Evolutionary conservation across 2,888 invertebrate species (phyloP).

Genomic region (Coremacera marginata): DNA sequence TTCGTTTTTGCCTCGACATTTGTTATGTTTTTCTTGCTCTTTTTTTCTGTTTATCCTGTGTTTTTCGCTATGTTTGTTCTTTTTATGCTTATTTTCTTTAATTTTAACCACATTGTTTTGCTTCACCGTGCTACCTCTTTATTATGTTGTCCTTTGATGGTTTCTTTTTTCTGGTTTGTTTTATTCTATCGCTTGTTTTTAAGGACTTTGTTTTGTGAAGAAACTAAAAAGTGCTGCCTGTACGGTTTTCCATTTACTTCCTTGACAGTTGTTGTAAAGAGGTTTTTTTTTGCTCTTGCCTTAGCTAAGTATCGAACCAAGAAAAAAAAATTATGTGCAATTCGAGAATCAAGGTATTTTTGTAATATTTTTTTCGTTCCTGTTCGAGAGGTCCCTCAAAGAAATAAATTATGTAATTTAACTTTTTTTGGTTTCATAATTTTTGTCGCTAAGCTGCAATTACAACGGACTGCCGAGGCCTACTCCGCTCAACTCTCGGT

Average conservation of each 20-base stretch:
- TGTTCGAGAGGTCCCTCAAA: no score
- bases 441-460: no score
- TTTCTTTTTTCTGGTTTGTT: slow-evolving; percentile 9
- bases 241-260: slow-evolving; percentile 1
- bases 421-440: no score
- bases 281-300: neutral
- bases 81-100: slow-evolving; percentile 35
- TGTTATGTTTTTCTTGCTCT: slow-evolving; percentile 3
- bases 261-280: neutral
- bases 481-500: no score
- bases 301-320: neutral
- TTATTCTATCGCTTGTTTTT: neutral
- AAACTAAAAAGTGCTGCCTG: slow-evolving; percentile 13
- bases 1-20: neutral
- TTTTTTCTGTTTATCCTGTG: neutral
- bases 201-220: neutral
- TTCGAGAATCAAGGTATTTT: neutral
- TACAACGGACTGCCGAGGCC: no score
- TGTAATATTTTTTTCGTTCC: no score
- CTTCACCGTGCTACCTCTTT: slow-evolving; percentile 1
- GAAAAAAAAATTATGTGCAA: neutral
- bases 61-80: slow-evolving; percentile 10
- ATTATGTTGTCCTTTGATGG: slow-evolving; percentile 10
- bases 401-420: no score
- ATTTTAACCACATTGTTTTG: slow-evolving; percentile 12